A percentile compares a stretch with the other conserved stretches of the same genome.
These are phyloP conservation scores for Sylvilagus bachmani DNA, from an alignment of 2,113 vertebrate genomes.

Conservation along the genomic window DNA sequence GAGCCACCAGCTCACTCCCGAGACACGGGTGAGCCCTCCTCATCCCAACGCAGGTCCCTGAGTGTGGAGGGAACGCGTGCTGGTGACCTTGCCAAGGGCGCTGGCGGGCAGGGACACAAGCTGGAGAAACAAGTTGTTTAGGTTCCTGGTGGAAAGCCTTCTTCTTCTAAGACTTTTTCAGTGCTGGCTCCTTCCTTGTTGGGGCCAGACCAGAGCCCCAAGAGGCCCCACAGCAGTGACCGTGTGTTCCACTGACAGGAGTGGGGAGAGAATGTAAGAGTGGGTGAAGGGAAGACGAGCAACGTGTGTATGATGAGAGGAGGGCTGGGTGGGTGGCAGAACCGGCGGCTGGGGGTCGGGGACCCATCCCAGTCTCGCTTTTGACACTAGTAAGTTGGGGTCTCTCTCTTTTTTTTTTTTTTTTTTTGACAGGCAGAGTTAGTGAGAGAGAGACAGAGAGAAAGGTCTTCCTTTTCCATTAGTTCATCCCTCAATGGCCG, in stretches of 20 bases:
- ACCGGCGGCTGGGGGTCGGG: not conserved
- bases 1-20: conserved; percentile 7
- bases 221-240: not conserved
- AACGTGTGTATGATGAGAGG: not conserved
- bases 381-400: not conserved
- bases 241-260: not conserved
- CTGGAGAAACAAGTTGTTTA: not conserved
- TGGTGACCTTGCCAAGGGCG: not conserved
- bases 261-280: not conserved
- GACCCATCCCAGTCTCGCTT: not conserved
- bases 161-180: not conserved
- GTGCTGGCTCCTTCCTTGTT: not conserved
- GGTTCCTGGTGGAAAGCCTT: not conserved
- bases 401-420: too few relatives aligned
- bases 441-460: too few relatives aligned
- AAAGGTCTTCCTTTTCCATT: too few relatives aligned
- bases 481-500: too few relatives aligned
- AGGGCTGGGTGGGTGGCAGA: not conserved
- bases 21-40: not conserved
- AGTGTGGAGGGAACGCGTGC: not conserved
- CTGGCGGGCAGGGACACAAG: not conserved
- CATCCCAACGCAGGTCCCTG: not conserved
- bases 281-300: not conserved
- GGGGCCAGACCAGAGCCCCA: not conserved
- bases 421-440: too few relatives aligned